These are phyloP conservation scores for Oryzias curvinotus DNA, from an alignment of 2,113 vertebrate genomes.

Conservation along the genomic window DNA sequence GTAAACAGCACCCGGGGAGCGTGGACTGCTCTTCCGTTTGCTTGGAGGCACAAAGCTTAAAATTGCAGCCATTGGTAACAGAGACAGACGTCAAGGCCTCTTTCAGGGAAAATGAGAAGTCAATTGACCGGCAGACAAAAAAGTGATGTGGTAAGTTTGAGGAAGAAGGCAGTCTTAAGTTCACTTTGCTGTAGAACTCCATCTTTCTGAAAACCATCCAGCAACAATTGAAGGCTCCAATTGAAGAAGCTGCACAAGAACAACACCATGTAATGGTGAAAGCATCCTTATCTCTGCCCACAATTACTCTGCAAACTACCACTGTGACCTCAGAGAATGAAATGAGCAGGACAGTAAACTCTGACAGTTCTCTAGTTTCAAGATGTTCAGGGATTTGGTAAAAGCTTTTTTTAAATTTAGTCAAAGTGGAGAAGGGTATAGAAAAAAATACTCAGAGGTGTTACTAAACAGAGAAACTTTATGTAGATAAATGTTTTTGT, in stretches of 20 bases:
- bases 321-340: conserved; percentile 20
- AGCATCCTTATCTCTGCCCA: conserved; percentile 27
- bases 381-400: background rate
- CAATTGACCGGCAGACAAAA: conserved; percentile 27
- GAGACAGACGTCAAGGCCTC: conserved; percentile 15
- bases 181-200: conserved; percentile 33
- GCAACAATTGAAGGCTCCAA: conserved; percentile 33
- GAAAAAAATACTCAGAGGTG: conserved; percentile 19
- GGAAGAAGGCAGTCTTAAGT: conserved; percentile 33
- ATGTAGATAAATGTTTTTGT: conserved; percentile 15
- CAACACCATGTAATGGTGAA: conserved; percentile 33
- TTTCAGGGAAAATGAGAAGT: conserved; percentile 24
- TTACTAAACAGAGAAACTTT: conserved; percentile 47
- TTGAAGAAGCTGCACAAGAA: conserved; percentile 37
- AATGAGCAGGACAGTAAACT: conserved; percentile 7
- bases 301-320: conserved; percentile 37
- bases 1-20: conserved; percentile 26
- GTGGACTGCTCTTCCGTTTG: conserved; percentile 10
- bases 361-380: conserved; percentile 8
- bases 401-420: conserved; percentile 1
- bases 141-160: conserved; percentile 39
- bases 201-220: conserved; percentile 26
- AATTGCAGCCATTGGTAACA: conserved; percentile 26
- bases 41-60: conserved; percentile 20
- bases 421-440: conserved; percentile 5